Evolutionary conservation across 2,888 invertebrate genomes (phyloP).

Genomic region (Busseola fusca): DNA sequence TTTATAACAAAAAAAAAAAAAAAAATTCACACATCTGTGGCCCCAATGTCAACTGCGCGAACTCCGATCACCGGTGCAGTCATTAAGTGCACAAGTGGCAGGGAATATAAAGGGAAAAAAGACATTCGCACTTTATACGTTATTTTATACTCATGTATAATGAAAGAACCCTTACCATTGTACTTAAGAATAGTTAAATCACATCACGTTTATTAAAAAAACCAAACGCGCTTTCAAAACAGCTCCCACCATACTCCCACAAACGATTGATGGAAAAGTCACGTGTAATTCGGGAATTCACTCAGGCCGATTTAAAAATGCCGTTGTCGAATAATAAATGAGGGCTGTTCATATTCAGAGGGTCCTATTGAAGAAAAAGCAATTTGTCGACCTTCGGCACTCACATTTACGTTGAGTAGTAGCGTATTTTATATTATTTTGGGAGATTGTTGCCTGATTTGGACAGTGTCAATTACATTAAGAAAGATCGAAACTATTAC

Average conservation of each 20-base stretch:
- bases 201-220: background rate
- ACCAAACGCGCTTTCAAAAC: background rate
- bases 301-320: constrained; percentile 55
- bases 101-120: background rate
- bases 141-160: background rate
- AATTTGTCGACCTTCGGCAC: constrained; percentile 51
- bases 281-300: constrained; percentile 45
- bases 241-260: background rate
- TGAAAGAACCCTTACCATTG: background rate
- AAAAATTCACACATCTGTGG: background rate
- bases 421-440: constrained; percentile 11
- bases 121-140: too few relatives aligned
- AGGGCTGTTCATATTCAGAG: constrained; percentile 46
- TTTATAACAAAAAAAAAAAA: too few relatives aligned
- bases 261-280: constrained; percentile 46
- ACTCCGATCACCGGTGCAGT: background rate
- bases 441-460: background rate
- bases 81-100: background rate
- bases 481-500: background rate
- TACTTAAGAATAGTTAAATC: background rate
- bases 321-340: constrained; percentile 59
- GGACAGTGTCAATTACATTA: background rate
- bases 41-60: background rate
- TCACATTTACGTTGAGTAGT: constrained; percentile 10
- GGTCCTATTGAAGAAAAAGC: constrained; percentile 47